Evolutionary conservation across 2,888 invertebrate species (phyloP).

Genomic region (Carpatolechia fugitivella): DNA sequence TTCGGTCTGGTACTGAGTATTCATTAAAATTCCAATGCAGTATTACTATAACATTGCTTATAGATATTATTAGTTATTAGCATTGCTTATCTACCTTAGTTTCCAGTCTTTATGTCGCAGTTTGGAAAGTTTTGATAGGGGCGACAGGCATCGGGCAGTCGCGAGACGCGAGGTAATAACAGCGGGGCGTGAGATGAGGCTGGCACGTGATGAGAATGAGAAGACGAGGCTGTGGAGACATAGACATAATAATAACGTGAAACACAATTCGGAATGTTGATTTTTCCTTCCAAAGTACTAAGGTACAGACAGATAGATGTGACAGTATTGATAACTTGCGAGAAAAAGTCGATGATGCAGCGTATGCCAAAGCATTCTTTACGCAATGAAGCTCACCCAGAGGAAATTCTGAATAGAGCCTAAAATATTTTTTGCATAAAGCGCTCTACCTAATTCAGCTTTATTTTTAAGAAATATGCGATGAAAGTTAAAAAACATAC

Average conservation of each 20-base stretch:
- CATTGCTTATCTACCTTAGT: not conserved
- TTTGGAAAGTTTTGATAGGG: not conserved
- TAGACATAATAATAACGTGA: not conserved
- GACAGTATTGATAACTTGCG: too few species aligned
- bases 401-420: too few species aligned
- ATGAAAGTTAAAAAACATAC: not conserved
- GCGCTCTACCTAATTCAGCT: not conserved
- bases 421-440: too few species aligned
- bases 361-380: too few species aligned
- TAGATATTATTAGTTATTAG: too few species aligned
- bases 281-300: too few species aligned
- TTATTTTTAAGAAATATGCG: not conserved
- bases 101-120: not conserved
- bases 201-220: not conserved
- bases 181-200: not conserved
- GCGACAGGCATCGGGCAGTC: not conserved
- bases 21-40: too few species aligned
- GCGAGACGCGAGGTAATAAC: constrained; percentile 4
- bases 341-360: too few species aligned
- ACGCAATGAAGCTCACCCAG: too few species aligned
- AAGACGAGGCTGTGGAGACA: not conserved
- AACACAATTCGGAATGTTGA: not conserved
- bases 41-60: too few species aligned
- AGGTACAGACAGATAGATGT: too few species aligned
- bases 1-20: too few species aligned